A percentile compares a stretch with the other conserved stretches of the same genome.
These are phyloP conservation scores for Neotoma lepida DNA, from an alignment of 2,113 vertebrate genomes.

Conservation along the genomic window DNA sequence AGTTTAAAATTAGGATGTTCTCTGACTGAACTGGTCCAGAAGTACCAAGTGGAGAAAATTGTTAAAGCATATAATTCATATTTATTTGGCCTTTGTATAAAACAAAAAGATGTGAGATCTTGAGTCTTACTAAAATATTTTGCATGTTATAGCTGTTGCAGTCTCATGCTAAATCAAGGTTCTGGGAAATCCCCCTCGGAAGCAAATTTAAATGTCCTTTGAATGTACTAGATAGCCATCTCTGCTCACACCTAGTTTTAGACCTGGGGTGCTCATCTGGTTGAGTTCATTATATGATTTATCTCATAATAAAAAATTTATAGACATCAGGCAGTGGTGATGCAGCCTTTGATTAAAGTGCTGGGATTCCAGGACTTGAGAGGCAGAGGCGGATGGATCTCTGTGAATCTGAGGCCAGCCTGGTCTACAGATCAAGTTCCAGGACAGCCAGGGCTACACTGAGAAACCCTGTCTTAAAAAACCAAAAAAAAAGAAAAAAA, in stretches of 20 bases:
- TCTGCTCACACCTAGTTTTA: constrained; percentile 24
- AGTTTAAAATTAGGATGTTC: constrained; percentile 41
- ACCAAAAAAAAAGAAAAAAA: neutral
- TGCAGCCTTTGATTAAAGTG: no score
- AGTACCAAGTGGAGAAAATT: constrained; percentile 3
- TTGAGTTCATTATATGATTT: neutral
- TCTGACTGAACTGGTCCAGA: constrained; percentile 19
- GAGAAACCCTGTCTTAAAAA: no score
- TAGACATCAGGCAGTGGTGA: neutral
- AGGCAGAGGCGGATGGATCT: no score
- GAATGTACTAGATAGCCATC: neutral
- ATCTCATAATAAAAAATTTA: constrained; percentile 7
- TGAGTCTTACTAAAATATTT: neutral
- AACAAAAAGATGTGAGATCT: constrained; percentile 5
- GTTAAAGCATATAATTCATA: neutral
- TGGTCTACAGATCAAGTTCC: no score
- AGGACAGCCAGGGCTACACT: no score
- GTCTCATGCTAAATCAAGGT: neutral
- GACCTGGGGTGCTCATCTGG: neutral
- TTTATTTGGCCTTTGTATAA: constrained; percentile 38
- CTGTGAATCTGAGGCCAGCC: no score
- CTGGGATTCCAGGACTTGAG: no score
- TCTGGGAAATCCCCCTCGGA: neutral
- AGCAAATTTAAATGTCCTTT: neutral
- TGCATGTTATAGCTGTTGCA: constrained; percentile 31